Evolutionary conservation across 2,888 invertebrate species (phyloP).

Genomic region (Formica aserva): DNA sequence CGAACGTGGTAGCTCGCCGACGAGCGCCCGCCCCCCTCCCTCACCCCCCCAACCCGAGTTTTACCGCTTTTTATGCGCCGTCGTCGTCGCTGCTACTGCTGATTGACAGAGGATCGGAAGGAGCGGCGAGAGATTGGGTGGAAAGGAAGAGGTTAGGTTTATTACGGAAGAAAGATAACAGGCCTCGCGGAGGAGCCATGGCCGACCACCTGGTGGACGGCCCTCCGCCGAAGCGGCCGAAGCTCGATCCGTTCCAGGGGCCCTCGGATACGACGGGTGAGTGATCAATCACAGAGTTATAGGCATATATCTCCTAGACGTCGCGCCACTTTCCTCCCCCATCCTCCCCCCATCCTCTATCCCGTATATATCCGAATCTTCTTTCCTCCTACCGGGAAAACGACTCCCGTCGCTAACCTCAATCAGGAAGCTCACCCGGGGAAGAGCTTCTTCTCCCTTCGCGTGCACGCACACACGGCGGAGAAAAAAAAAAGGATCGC

Average conservation of each 20-base stretch:
- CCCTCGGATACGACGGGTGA: conserved; percentile 93
- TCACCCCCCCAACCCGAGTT: neutral
- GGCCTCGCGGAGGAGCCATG: conserved; percentile 87
- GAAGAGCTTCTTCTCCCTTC: conserved; percentile 1
- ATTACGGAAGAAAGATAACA: conserved; percentile 62
- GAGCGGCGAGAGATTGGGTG: conserved; percentile 24
- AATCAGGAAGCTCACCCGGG: neutral
- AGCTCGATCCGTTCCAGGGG: conserved; percentile 94
- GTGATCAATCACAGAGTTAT: neutral
- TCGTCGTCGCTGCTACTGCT: neutral
- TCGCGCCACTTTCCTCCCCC: neutral
- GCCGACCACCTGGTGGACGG: conserved; percentile 98
- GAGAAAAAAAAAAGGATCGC: neutral
- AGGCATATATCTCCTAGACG: neutral
- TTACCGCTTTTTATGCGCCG: neutral
- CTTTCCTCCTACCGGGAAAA: neutral
- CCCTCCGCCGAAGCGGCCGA: conserved; percentile 96
- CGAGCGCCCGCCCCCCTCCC: neutral
- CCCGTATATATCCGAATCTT: no score
- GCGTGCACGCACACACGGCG: conserved; percentile 16
- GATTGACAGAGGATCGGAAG: conserved; percentile 17
- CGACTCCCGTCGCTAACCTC: conserved; percentile 69
- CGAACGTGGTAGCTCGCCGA: neutral
- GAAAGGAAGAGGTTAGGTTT: conserved; percentile 34
- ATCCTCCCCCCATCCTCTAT: neutral